phyloP scores from a whole-genome alignment of 2,888 invertebrate genomes.

The Rhorus exstirpatorius region DNA sequence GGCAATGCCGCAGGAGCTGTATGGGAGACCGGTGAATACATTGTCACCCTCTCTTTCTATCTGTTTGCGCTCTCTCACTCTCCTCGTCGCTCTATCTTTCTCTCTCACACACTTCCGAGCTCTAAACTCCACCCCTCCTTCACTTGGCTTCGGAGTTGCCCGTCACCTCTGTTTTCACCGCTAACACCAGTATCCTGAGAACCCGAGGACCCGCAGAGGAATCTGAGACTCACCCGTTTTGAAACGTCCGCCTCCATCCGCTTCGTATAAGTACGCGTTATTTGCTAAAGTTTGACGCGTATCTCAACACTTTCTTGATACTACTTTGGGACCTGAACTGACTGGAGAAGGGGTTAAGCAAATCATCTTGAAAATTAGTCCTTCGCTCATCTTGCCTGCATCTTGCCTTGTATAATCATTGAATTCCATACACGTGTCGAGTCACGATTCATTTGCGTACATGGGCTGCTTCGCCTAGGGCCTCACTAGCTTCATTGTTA shows the following conservation, averaged over 20 bases:
- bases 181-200: conserved; percentile 39
- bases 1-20: conserved; percentile 51
- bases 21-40: conserved; percentile 50
- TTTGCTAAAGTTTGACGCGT: conserved; percentile 57
- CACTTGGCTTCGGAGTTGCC: conserved; percentile 55
- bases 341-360: background rate
- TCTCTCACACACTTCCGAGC: conserved; percentile 20
- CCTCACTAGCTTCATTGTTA: background rate
- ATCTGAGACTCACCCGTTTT: conserved; percentile 54
- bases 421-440: background rate
- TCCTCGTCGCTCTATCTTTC: conserved; percentile 36
- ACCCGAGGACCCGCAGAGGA: conserved; percentile 59
- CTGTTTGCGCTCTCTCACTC: conserved; percentile 44
- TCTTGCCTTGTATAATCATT: background rate
- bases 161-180: conserved; percentile 62
- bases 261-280: background rate
- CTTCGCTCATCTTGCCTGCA: background rate
- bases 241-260: conserved; percentile 25
- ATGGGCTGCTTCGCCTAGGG: background rate
- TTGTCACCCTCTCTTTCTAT: conserved; percentile 43
- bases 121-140: background rate
- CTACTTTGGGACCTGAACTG: conserved; percentile 11
- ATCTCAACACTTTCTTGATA: conserved; percentile 43
- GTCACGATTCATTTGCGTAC: background rate
- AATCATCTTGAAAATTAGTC: background rate